Conservation (phyloP, 2,113 vertebrate genomes). For the Ptychochromis oligacanthus region DNA sequence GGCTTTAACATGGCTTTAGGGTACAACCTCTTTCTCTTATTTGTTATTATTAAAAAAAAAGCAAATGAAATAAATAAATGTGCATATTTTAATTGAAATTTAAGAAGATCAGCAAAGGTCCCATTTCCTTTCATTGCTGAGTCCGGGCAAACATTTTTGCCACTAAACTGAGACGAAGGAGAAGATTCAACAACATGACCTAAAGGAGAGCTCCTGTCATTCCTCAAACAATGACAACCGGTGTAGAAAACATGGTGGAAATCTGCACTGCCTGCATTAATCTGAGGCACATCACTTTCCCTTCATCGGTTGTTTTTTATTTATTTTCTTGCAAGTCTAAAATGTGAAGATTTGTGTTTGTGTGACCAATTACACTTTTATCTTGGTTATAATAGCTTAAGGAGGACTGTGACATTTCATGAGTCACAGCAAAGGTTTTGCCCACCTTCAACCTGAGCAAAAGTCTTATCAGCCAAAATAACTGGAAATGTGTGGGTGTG, state of each 20-base stretch:
- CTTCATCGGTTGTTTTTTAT: not conserved
- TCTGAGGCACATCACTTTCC: not conserved
- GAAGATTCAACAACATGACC: not conserved
- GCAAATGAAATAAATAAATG: not conserved
- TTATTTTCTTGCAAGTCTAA: not conserved
- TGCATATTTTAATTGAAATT: not conserved
- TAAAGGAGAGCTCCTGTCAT: not conserved
- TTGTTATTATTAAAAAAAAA: no score
- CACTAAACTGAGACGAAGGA: not conserved
- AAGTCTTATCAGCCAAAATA: conserved; percentile 1
- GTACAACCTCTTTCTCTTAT: not conserved
- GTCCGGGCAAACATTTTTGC: not conserved
- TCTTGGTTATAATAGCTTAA: not conserved
- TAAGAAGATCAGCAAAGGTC: not conserved
- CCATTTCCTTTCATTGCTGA: not conserved
- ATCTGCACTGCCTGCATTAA: not conserved
- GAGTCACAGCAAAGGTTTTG: not conserved
- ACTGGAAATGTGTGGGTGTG: not conserved
- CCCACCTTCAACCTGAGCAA: conserved; percentile 6
- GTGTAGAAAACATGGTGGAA: not conserved
- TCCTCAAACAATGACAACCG: not conserved
- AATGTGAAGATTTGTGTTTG: not conserved
- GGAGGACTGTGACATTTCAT: conserved; percentile 7
- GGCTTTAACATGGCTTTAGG: not conserved
- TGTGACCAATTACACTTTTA: conserved; percentile 9